Evolutionary conservation across 2,888 invertebrate genomes (phyloP).

Genomic region (Heliconius cydno): DNA sequence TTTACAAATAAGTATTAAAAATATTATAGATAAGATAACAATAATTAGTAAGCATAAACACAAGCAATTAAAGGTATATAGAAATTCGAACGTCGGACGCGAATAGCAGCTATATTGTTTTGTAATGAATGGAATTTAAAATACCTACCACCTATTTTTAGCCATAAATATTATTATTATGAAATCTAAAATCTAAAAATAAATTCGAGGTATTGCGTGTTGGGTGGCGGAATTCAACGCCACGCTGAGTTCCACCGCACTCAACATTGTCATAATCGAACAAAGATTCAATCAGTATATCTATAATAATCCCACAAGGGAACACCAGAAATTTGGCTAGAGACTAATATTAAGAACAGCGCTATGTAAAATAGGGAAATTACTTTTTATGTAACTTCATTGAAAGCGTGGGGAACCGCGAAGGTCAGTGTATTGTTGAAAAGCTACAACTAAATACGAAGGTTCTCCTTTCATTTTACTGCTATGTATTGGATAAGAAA

Average conservation of each 20-base stretch:
- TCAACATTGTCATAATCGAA: background rate
- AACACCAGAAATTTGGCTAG: background rate
- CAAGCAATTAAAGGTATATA: background rate
- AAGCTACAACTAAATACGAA: background rate
- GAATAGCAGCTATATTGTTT: background rate
- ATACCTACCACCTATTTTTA: no score
- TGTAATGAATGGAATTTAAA: no score
- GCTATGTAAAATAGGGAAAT: conserved; percentile 7
- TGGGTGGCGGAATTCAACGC: no score
- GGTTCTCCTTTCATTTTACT: conserved; percentile 16
- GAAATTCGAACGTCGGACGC: background rate
- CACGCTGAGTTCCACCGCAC: no score
- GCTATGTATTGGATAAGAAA: background rate
- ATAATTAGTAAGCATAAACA: background rate
- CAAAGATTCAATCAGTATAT: background rate
- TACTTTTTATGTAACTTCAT: background rate
- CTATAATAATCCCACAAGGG: no score
- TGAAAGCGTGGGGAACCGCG: conserved; percentile 16
- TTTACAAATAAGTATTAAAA: background rate
- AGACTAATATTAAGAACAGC: background rate
- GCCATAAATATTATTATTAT: no score
- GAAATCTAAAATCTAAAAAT: no score
- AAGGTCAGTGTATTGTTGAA: conserved; percentile 22
- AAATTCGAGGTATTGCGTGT: no score
- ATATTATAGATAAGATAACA: background rate